Evolutionary conservation across 2,797 vertebrate species (phyloP).

Genomic region (Enteromius thamalakanensis): DNA sequence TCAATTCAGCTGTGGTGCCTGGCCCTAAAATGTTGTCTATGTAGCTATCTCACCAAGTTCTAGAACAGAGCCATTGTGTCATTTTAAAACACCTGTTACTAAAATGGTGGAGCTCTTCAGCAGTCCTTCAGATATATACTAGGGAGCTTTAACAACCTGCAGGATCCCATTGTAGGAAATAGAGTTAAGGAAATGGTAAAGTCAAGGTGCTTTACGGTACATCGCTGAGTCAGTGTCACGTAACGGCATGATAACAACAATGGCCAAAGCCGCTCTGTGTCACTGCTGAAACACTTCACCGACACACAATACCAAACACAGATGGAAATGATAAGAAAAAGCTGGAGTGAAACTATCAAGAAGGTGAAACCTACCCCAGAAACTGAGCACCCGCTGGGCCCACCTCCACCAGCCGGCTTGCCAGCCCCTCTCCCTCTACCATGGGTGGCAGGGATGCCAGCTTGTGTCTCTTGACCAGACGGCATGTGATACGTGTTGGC

Average conservation of each 20-base stretch:
- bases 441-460: slow-evolving; percentile 95
- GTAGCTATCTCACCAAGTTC: neutral
- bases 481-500: slow-evolving; percentile 97
- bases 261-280: slow-evolving; percentile 29
- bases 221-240: slow-evolving; percentile 20
- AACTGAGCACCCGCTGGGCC: slow-evolving; percentile 97
- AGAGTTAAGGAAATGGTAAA: slow-evolving; percentile 24
- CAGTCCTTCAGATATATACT: slow-evolving; percentile 21
- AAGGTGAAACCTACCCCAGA: slow-evolving; percentile 85
- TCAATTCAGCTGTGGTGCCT: neutral
- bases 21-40: neutral
- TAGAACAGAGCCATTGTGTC: slow-evolving; percentile 7
- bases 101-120: slow-evolving; percentile 41
- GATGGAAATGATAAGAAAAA: slow-evolving; percentile 53
- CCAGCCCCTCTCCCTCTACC: slow-evolving; percentile 98
- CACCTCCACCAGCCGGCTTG: slow-evolving; percentile 96
- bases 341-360: neutral
- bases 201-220: slow-evolving; percentile 1
- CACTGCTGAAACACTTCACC: slow-evolving; percentile 47
- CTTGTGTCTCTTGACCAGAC: slow-evolving; percentile 95
- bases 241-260: slow-evolving; percentile 33
- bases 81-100: slow-evolving; percentile 12
- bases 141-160: neutral
- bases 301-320: slow-evolving; percentile 48
- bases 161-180: slow-evolving; percentile 26